Conservation (phyloP, 2,888 invertebrate genomes). For the Antheraea yamamai region DNA sequence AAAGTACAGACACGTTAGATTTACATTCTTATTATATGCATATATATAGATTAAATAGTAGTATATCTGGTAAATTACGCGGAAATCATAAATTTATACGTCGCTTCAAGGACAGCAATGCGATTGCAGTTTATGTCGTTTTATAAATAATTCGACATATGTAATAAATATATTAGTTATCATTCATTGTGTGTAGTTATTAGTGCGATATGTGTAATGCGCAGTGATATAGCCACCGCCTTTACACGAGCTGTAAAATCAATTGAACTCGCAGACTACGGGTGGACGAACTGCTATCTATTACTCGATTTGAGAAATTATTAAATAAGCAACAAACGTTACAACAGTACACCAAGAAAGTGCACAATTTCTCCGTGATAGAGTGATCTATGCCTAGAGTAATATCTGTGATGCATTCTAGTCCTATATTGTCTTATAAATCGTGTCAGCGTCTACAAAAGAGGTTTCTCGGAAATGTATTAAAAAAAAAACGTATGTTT, state of each 20-base stretch:
- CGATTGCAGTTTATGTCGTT: not conserved
- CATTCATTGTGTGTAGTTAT: slow-evolving; percentile 3
- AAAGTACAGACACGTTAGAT: too few relatives aligned
- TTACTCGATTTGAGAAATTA: not conserved
- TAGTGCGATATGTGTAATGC: not conserved
- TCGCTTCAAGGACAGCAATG: not conserved
- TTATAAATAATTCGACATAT: not conserved
- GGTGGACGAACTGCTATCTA: slow-evolving; percentile 4
- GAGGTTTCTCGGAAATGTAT: too few relatives aligned
- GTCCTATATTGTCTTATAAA: not conserved
- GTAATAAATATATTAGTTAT: slow-evolving; percentile 2
- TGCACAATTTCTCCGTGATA: not conserved
- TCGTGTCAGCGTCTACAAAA: too few relatives aligned
- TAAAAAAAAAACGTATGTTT: too few relatives aligned
- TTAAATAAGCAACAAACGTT: not conserved
- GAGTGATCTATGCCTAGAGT: too few relatives aligned
- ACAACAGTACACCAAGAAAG: not conserved
- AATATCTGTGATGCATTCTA: not conserved
- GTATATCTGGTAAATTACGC: too few relatives aligned
- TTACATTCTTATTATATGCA: too few relatives aligned
- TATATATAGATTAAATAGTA: too few relatives aligned
- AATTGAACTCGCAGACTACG: not conserved
- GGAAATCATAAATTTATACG: not conserved
- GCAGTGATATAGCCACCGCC: not conserved
- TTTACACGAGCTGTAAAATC: not conserved